phyloP scores from a whole-genome alignment of 2,113 vertebrate genomes.

The Neomonachus schauinslandi region DNA sequence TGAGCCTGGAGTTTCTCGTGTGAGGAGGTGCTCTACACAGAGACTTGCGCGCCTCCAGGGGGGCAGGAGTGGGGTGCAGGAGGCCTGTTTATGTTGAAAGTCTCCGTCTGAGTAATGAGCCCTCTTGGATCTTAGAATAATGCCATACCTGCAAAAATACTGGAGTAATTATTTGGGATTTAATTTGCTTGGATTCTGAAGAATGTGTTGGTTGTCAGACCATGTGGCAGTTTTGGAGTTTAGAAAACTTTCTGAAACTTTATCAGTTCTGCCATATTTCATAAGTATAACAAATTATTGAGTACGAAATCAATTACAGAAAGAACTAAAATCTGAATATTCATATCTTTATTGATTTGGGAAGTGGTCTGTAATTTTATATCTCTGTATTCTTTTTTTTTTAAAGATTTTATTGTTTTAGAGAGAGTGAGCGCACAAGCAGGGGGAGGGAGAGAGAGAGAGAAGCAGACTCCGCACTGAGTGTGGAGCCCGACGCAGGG shows the following conservation, averaged over 20 bases:
- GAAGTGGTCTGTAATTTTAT: not conserved
- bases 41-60: not conserved
- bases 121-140: not conserved
- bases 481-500: not conserved
- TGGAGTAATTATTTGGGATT: not conserved
- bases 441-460: not conserved
- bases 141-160: not conserved
- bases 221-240: not conserved
- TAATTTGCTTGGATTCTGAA: not conserved
- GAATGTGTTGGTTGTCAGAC: not conserved
- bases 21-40: not conserved
- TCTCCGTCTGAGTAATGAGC: not conserved
- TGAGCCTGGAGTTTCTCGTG: not conserved
- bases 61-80: no score
- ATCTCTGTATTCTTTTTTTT: not conserved
- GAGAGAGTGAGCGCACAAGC: no score
- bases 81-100: no score
- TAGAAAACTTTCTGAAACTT: not conserved
- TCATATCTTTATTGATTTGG: not conserved
- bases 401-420: not conserved
- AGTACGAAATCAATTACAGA: accelerated
- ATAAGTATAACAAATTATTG: not conserved
- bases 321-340: not conserved
- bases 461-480: not conserved
- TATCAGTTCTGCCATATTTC: not conserved